A percentile compares a stretch with the other conserved stretches of the same genome.
Conservation (phyloP, 1,140 invertebrate genomes). For the Cherax quadricarinatus region DNA sequence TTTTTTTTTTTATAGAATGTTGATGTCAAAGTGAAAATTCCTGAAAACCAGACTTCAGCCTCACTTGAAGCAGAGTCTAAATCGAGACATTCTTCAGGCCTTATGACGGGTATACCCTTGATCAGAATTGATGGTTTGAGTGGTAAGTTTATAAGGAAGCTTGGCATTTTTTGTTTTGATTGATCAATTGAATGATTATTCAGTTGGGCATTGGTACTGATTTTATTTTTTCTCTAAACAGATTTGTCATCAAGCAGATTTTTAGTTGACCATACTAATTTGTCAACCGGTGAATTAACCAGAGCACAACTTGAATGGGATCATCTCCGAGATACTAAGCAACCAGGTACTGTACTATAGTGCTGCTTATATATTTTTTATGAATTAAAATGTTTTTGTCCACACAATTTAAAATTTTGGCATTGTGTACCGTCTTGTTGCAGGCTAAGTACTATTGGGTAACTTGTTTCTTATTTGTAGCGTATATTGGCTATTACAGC, state of each 20-base stretch:
- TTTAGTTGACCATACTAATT: neutral
- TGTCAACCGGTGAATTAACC: neutral
- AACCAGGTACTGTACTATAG: neutral
- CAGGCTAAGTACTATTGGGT: too few species aligned
- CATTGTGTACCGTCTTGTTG: too few species aligned
- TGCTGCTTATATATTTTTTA: neutral
- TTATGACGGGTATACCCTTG: neutral
- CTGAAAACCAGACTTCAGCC: neutral
- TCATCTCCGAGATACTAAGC: neutral
- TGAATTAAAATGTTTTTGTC: neutral
- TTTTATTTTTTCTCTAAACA: neutral
- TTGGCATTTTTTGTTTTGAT: neutral
- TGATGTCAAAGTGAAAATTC: neutral
- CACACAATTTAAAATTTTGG: too few species aligned
- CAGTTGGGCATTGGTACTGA: neutral
- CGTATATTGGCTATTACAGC: too few species aligned
- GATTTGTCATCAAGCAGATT: conserved; percentile 3
- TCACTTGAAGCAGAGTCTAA: neutral
- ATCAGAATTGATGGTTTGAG: neutral
- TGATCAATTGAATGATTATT: neutral
- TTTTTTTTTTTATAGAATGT: neutral
- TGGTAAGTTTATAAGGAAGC: neutral
- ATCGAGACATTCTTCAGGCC: neutral
- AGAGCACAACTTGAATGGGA: neutral
- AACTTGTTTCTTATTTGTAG: too few species aligned